phyloP scores from a whole-genome alignment of 2,888 invertebrate genomes.

The Dynastes tityus region DNA sequence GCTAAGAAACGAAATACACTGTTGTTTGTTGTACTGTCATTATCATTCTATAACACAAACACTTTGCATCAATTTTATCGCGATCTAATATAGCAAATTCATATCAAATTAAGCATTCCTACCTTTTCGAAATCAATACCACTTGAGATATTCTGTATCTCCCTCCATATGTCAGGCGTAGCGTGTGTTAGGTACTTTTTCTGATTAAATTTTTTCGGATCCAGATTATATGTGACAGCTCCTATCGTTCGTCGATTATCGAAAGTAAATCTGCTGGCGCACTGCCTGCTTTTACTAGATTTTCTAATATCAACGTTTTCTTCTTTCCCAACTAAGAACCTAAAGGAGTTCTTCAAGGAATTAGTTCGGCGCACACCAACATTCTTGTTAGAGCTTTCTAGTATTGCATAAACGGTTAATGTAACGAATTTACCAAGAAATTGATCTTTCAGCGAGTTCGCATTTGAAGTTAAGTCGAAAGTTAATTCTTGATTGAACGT shows the following conservation, averaged over 20 bases:
- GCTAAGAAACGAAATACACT: no score
- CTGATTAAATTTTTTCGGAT: constrained; percentile 76
- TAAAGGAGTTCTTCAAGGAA: constrained; percentile 48
- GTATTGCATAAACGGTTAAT: constrained; percentile 79
- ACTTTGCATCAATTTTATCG: no score
- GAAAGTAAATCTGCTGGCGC: constrained; percentile 73
- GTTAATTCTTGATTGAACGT: constrained; percentile 86
- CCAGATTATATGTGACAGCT: constrained; percentile 80
- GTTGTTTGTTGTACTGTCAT: no score
- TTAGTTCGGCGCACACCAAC: constrained; percentile 58
- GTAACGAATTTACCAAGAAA: constrained; percentile 80
- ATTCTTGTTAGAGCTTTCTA: constrained; percentile 73
- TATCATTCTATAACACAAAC: no score
- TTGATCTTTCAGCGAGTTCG: constrained; percentile 73
- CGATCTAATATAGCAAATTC: no score
- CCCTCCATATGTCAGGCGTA: constrained; percentile 82
- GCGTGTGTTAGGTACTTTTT: constrained; percentile 76
- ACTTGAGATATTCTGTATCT: constrained; percentile 78
- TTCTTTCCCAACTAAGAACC: constrained; percentile 48
- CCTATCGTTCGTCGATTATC: constrained; percentile 80
- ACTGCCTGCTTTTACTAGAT: constrained; percentile 61
- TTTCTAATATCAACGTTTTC: constrained; percentile 52
- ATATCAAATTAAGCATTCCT: constrained; percentile 1
- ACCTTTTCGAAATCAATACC: constrained; percentile 74
- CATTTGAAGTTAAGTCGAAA: constrained; percentile 75